Evolutionary conservation across 1,140 invertebrate genomes (phyloP), one percentile per base, ranked within the genome.

Genomic region (Globodera rostochiensis): DNA sequence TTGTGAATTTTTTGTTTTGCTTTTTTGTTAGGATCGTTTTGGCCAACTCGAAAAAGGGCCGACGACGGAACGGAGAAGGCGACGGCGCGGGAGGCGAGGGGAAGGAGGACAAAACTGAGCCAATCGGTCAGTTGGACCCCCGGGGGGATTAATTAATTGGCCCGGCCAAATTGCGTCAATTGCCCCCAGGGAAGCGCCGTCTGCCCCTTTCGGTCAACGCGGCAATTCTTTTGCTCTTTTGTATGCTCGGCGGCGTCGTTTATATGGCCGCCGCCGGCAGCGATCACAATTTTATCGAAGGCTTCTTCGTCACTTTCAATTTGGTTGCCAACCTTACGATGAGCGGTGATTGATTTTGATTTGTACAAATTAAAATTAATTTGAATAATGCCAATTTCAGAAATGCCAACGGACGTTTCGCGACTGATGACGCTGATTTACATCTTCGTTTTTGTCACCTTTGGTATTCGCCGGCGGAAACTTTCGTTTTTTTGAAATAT

Each of bases 281-380:
- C 19, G 53, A 82, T 19, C 67, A 64, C 49, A 79, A 50, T 66
- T 74, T 78, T 50, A 78, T 78, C 70, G 77, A 78, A 75, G 89
- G 87, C 11, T 88, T 89, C 71, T 89, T 89, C 77, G 85, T 89
- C 13, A 89, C 88, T 0, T 89, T 89, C 80, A 89, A 89, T 83
- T 74, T 89, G 45, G 88, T 89, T 6, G 88, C 88, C 5, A 89
- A 89, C 80, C 76, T 85, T 47, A 89, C 88, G 53, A 89, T 89
- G 88, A 88, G 86, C 69, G 87, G 57, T 64, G 11, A 64, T 3
- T 64, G 13, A 64, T 64, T 60, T 64, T 19, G 5, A 6, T 64
- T 64, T 64, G 11, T 19, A 6, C 5, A 13, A 64, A 11, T 15
- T 64, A 6, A 53, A 36, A 36, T 36, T 36, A 36, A 36, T 36